Evolutionary conservation across 2,888 invertebrate species (phyloP).

Genomic region (Galerucella calmariensis): DNA sequence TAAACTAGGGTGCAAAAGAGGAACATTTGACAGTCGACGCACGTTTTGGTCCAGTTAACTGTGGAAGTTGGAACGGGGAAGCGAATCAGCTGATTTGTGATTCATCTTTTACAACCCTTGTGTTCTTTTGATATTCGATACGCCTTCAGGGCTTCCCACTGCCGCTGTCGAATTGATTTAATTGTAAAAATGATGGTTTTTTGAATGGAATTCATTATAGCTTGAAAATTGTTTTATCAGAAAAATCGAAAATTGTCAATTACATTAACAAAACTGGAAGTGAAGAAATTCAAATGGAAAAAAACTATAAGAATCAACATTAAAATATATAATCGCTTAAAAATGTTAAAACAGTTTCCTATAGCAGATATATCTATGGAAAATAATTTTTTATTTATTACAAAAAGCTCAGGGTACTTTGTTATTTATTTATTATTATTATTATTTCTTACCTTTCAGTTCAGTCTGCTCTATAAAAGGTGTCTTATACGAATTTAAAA

Average conservation of each 20-base stretch:
- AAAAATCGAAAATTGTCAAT: constrained; percentile 57
- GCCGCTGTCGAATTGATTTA: constrained; percentile 40
- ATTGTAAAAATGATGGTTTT: constrained; percentile 41
- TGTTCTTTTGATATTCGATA: constrained; percentile 47
- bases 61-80: constrained; percentile 49
- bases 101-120: constrained; percentile 47
- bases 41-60: constrained; percentile 63
- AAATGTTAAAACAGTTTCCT: too few relatives aligned
- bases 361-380: too few relatives aligned
- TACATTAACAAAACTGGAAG: constrained; percentile 47
- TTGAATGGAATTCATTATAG: constrained; percentile 28
- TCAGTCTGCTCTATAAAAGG: too few relatives aligned
- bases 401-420: too few relatives aligned
- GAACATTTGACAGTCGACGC: constrained; percentile 59
- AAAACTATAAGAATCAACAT: too few relatives aligned
- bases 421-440: too few relatives aligned
- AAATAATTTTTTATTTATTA: too few relatives aligned
- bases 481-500: too few relatives aligned
- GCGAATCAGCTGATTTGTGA: constrained; percentile 62
- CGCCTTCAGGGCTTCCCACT: constrained; percentile 27
- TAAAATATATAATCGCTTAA: too few relatives aligned
- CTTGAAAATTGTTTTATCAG: constrained; percentile 18
- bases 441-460: too few relatives aligned
- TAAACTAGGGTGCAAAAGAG: constrained; percentile 46
- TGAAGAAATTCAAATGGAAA: too few relatives aligned